phyloP scores from a whole-genome alignment of 2,797 vertebrate species.

The Otolemur crassicaudatus region DNA sequence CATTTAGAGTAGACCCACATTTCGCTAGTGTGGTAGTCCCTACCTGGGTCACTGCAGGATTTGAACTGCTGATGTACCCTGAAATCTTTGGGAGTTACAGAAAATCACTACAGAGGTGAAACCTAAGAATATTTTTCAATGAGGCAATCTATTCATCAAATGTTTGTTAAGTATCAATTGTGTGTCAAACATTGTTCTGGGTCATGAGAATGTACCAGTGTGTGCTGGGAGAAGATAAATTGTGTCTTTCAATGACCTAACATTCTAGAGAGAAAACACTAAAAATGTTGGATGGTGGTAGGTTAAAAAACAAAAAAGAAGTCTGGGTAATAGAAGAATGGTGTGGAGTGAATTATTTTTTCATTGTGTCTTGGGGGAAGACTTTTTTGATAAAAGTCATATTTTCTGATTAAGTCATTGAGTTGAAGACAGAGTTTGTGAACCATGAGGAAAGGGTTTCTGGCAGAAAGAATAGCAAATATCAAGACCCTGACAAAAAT shows the following conservation, averaged over 20 bases:
- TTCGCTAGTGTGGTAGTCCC: neutral
- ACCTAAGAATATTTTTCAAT: neutral
- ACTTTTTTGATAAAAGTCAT: constrained; percentile 4
- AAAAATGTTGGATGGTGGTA: neutral
- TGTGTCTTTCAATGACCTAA: neutral
- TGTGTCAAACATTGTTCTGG: neutral
- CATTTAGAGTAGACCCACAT: neutral
- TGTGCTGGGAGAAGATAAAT: no score
- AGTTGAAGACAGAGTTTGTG: neutral
- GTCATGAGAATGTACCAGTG: neutral
- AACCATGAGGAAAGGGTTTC: neutral
- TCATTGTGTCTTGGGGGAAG: neutral
- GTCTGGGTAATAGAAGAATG: neutral
- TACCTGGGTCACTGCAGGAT: neutral
- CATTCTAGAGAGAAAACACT: neutral
- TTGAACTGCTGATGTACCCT: neutral
- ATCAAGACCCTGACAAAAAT: neutral
- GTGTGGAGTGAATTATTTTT: neutral
- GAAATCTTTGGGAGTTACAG: neutral
- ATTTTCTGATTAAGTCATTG: neutral
- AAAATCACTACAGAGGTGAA: neutral
- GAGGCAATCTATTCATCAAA: neutral
- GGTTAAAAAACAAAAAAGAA: neutral
- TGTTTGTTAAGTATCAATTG: neutral
- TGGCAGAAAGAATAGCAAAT: neutral